phyloP scores from a whole-genome alignment of 2,797 vertebrate genomes.

The Graptemys geographica region DNA sequence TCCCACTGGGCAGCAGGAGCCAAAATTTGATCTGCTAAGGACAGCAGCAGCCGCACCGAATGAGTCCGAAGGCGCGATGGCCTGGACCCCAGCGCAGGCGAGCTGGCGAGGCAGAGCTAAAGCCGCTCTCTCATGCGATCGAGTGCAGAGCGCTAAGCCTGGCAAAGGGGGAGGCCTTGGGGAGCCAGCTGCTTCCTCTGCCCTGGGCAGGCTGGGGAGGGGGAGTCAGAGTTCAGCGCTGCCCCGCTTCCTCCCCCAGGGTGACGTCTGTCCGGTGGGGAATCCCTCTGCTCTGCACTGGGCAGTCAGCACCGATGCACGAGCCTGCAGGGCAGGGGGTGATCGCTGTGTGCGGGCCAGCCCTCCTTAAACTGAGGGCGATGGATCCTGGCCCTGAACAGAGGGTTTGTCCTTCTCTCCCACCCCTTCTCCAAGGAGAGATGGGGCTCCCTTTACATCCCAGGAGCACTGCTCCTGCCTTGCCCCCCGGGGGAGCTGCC shows the following conservation, averaged over 20 bases:
- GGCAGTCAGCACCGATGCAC: background rate
- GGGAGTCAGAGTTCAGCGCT: background rate
- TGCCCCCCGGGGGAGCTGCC: background rate
- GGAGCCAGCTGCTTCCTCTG: background rate
- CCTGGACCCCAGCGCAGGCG: background rate
- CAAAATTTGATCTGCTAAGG: background rate
- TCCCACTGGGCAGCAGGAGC: background rate
- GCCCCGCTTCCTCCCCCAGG: background rate
- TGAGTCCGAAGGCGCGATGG: background rate
- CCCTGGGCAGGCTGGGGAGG: background rate
- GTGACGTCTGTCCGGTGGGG: background rate
- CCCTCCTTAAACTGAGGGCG: background rate
- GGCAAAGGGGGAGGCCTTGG: background rate
- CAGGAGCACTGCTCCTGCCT: background rate
- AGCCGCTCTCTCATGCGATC: too few relatives aligned
- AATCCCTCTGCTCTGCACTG: background rate
- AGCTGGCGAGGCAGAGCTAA: background rate
- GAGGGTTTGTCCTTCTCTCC: too few relatives aligned
- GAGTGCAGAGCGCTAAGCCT: background rate
- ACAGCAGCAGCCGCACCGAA: background rate
- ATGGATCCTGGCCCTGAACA: background rate
- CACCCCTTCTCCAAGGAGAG: too few relatives aligned
- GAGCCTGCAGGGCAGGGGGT: background rate
- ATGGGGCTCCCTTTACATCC: background rate
- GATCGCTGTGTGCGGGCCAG: background rate